Conservation (phyloP, 2,113 vertebrate species). For the Paracanthobrama guichenoti region DNA sequence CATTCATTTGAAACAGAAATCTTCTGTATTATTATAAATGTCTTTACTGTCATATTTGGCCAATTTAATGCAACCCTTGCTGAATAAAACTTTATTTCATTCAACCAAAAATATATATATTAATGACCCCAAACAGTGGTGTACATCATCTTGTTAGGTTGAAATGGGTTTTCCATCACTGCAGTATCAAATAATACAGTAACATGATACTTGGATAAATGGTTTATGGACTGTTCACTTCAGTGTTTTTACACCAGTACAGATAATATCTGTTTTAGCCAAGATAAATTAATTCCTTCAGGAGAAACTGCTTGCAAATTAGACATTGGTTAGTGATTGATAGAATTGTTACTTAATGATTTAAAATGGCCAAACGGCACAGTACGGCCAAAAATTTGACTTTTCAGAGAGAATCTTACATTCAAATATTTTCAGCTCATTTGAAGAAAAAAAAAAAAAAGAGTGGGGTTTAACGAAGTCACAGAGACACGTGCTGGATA, state of each 20-base stretch:
- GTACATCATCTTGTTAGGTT: background rate
- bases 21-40: background rate
- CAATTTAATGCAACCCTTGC: too few relatives aligned
- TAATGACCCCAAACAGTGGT: background rate
- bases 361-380: background rate
- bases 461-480: background rate
- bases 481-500: background rate
- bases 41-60: background rate
- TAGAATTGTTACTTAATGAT: background rate
- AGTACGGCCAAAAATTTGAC: background rate
- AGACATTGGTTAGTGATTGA: slow-evolving; percentile 5
- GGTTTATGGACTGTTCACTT: background rate
- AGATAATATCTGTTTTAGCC: background rate
- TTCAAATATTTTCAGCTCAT: background rate
- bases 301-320: background rate
- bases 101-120: background rate
- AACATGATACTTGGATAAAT: background rate
- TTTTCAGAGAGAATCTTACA: background rate
- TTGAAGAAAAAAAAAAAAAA: background rate
- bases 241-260: background rate
- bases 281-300: background rate
- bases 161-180: background rate
- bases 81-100: background rate
- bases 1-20: background rate
- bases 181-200: background rate